Base-by-base conservation (phyloP, 2,888 invertebrate species). In the Tipula lateralis region DNA sequence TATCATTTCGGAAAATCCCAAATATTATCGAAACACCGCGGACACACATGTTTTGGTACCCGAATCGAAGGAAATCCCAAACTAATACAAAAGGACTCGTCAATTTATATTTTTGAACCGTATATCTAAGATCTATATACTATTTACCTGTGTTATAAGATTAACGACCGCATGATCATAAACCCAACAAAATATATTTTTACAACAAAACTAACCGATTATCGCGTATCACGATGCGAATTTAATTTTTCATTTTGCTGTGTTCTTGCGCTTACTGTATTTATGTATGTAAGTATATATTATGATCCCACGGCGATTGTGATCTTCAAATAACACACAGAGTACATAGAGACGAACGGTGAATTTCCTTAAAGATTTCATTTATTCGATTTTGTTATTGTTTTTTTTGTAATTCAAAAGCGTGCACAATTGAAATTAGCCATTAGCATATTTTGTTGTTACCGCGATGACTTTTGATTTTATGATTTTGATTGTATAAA, bases 181-280 rank as follows among this genome's bases (percentile, higher is more conserved):
- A 66, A 66, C 66, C 19, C 24, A 24, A 66, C 1, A 24, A 66
- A 66, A 24, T 24, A 4, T 24, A 13, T 7, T 66, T 66, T 66
- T 66, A 66, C 66, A 66, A 66, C 66, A 66, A 66, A 66, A 66
- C 24, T 66, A 66, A 66, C 66, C 66, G 66, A 66, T 66, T 66
- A 66, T 66, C 66, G 66, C 66, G 66, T 66, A 66, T 66, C 66
- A 66, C 66, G 66, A 66, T 66, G 66, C 66, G 66, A 66, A 66
- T 66, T 66, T 66, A 66, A 24, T 66, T 66, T 66, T 66, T 66
- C 24, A n/a, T 44, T 44, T 3, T 66, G 24, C 66, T 66, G 66
- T 66, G 66, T 24, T 66, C 24, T 66, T 66, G 66, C 24, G 66
- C 66, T 66, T 66, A 66, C 66, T 66, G 66, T 66, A 66, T 66